Base-by-base conservation (phyloP, 2,888 invertebrate genomes). In the Leucoma salicis region DNA sequence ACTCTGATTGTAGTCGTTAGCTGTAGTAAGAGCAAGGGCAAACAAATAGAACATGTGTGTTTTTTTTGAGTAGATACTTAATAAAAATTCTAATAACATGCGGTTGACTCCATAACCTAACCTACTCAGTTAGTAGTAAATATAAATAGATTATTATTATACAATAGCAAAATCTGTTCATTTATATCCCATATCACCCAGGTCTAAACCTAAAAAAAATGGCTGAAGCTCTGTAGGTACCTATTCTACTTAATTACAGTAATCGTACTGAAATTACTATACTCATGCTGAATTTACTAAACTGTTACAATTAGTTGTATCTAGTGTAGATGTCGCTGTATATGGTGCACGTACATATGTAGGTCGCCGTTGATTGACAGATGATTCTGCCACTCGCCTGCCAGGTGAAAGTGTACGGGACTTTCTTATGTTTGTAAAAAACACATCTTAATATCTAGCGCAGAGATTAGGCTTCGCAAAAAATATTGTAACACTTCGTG, bases 321-420 rank as follows among this genome's bases (percentile, higher is more conserved):
- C 18, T 40, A 45, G 53, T 48, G 43, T 49, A 51, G 40, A 49
- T 51, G 34, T 44, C 13, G 31, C 34, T 43, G 43, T 46, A 53
- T 45, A 42, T 49, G 27, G 27, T 29, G 38, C 28, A 21, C 15
- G 13, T 32, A 49, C 50, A 45, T 49, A 54, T 46, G 25, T 43
- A 49, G 57, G 57, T 44, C 52, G 47, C 36, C 40, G 21, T 32
- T 65, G 61, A 67, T 59, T 61, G 68, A 65, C 62, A 50, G 42
- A 35, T 55, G 55, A 39, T 28, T 28, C 24, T 16, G 21, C 16
- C 44, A 24, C 31, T 18, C 16, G 35, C 35, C 41, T 46, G 51
- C 61, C 37, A 46, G 66, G 72, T 70, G 75, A 74, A 74, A 74
- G 75, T 73, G 57, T 66, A 72, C 74, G 74, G 71, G 66, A 69